Evolutionary conservation across 2,888 invertebrate genomes (phyloP).

Genomic region (Kuschelorhynchus macadamiae): DNA sequence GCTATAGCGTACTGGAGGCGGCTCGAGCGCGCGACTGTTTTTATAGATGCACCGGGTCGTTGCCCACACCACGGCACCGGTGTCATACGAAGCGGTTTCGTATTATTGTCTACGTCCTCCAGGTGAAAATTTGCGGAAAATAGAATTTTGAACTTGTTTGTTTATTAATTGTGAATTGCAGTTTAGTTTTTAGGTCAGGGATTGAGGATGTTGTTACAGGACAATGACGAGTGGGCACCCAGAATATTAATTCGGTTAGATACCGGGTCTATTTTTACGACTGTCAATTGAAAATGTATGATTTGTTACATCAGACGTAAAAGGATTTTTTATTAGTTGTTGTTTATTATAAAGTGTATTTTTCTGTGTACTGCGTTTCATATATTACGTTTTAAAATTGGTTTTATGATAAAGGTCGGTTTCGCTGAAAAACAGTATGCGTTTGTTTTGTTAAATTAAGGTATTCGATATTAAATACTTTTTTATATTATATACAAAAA

Average conservation of each 20-base stretch:
- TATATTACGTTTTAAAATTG: no score
- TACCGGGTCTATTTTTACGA: not conserved
- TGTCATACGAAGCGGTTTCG: conserved; percentile 42
- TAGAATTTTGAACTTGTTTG: conserved; percentile 30
- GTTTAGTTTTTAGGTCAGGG: conserved; percentile 43
- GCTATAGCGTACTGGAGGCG: conserved; percentile 64
- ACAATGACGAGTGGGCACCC: conserved; percentile 10
- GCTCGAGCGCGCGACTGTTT: conserved; percentile 47
- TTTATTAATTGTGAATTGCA: conserved; percentile 21
- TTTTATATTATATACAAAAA: no score
- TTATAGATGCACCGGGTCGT: conserved; percentile 53
- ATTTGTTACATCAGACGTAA: conserved; percentile 9
- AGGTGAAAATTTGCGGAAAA: conserved; percentile 48
- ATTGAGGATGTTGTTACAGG: conserved; percentile 41
- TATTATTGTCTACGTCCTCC: conserved; percentile 42
- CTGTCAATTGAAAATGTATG: conserved; percentile 1
- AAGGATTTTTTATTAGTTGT: not conserved
- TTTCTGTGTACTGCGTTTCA: no score
- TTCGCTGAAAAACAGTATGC: no score
- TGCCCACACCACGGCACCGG: conserved; percentile 44
- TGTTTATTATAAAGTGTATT: no score
- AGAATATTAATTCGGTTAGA: conserved; percentile 20
- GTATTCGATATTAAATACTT: no score
- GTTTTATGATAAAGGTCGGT: no score
- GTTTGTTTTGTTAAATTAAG: no score